Percentiles rank a stretch among this genome's conserved stretches.
Conservation (phyloP, 2,888 invertebrate genomes). For the Encarsia formosa region DNA sequence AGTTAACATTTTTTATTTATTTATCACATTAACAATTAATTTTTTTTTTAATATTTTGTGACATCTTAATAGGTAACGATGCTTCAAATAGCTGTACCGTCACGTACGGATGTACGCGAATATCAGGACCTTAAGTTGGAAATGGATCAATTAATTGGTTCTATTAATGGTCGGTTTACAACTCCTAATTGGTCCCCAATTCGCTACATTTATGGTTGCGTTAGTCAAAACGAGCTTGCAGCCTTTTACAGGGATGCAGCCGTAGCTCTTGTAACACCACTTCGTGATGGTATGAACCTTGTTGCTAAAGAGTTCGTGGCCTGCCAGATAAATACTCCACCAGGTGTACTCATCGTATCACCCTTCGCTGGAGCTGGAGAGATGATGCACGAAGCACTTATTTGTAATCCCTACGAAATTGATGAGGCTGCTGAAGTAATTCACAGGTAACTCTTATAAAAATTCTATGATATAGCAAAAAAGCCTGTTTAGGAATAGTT, state of each 20-base stretch:
- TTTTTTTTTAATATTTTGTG: too few relatives aligned
- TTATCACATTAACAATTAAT: too few relatives aligned
- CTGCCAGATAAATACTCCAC: constrained; percentile 81
- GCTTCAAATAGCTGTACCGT: constrained; percentile 83
- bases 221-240: constrained; percentile 80
- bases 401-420: constrained; percentile 86
- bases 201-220: constrained; percentile 83
- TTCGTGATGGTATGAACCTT: constrained; percentile 87
- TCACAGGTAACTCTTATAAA: constrained; percentile 62
- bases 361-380: constrained; percentile 91
- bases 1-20: too few relatives aligned
- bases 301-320: constrained; percentile 92
- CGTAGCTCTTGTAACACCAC: constrained; percentile 81
- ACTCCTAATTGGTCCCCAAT: constrained; percentile 92
- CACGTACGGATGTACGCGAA: constrained; percentile 84
- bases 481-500: too few relatives aligned
- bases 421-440: constrained; percentile 83
- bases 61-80: constrained; percentile 54
- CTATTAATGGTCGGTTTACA: constrained; percentile 84
- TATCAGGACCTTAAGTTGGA: constrained; percentile 87
- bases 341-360: constrained; percentile 82
- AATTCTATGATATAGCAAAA: too few relatives aligned
- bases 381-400: constrained; percentile 88
- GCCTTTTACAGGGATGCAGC: constrained; percentile 83
- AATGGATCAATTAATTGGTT: constrained; percentile 83